Evolutionary conservation across 1,140 invertebrate species (phyloP), one percentile per base, ranked within the genome.

Genomic region (Lithobius niger): DNA sequence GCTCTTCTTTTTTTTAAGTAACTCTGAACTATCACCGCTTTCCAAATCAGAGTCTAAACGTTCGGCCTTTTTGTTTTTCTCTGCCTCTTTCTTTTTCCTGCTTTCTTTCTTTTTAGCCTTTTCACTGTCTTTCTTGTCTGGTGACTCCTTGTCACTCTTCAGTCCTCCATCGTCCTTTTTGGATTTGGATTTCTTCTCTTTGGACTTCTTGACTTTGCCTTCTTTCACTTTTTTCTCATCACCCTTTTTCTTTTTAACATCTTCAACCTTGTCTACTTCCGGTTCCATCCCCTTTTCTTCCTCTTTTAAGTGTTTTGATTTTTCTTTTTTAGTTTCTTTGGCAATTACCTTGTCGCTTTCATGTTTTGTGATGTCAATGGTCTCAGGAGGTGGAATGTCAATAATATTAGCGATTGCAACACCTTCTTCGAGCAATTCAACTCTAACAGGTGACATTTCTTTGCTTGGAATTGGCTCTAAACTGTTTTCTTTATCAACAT

Each of bases 91-190:
- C 22, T 45, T 45, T 21, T 45, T 45, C 18, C 22, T 45, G 43
- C 18, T 27, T 26, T 50, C 24, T 26, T 50, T 26, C 55, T 57
- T 49, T 55, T 62, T 57, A 51, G 56, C 60, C 57, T 60, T 61
- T 31, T 60, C 54, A 44, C 31, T 55, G 15, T 57, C 48, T 22
- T 59, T 59, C 27, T 52, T 57, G 47, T 60, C 60, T 15, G 52
- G 52, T 2, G 18, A 21, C 13, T 54, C 19, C 22, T 50, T 59
- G 3, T 59, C 59, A n/a, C 52, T 43, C 24, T 62, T 59, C 31
- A 62, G 62, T 24, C 60, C 59, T 78, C 73, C 54, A 72, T 75
- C 62, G 43, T 65, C 62, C 48, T 60, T 62, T 26, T 36, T 22
- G 18, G 55, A 49, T 45, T 66, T 58, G 24, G 27, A 22, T 49